Percentiles rank a stretch among this genome's conserved stretches.
Evolutionary conservation across 1,140 invertebrate species (phyloP).

Genomic region (Dendroctonus valens): DNA sequence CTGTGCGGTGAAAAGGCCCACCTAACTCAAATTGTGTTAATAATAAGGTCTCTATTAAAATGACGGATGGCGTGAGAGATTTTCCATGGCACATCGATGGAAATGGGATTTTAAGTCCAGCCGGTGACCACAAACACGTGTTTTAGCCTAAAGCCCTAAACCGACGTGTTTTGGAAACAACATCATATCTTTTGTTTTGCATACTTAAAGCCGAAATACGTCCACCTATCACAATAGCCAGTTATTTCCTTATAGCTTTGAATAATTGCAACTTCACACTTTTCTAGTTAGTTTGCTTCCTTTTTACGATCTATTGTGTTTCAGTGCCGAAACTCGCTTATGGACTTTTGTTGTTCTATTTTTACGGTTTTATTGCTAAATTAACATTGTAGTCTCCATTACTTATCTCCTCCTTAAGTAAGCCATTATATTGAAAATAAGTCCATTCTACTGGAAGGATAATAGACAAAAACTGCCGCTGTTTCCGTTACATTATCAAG

Average conservation of each 20-base stretch:
- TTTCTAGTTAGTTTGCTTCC: neutral
- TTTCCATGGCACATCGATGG: no score
- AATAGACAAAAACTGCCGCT: no score
- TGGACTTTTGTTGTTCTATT: conserved; percentile 5
- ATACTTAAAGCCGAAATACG: no score
- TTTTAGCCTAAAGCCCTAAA: no score
- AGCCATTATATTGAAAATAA: conserved; percentile 2
- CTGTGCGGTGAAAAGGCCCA: conserved; percentile 17
- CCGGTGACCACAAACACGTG: no score
- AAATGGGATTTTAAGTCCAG: neutral
- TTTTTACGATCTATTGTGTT: conserved; percentile 6
- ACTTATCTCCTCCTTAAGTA: conserved; percentile 7
- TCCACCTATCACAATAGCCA: no score
- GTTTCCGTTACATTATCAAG: no score
- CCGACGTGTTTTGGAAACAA: no score
- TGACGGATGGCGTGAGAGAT: conserved; percentile 3
- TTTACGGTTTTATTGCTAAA: conserved; percentile 4
- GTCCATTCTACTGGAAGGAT: no score
- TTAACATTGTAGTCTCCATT: conserved; percentile 6
- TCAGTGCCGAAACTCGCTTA: neutral
- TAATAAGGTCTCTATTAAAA: conserved; percentile 14
- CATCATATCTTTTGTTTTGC: no score
- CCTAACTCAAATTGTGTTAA: conserved; percentile 4
- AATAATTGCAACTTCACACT: conserved; percentile 1
- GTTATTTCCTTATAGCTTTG: no score